Percentiles rank a stretch among this genome's conserved stretches.
These are phyloP conservation scores for Malacoraja senta DNA, from an alignment of 2,797 vertebrate genomes.

Conservation along the genomic window DNA sequence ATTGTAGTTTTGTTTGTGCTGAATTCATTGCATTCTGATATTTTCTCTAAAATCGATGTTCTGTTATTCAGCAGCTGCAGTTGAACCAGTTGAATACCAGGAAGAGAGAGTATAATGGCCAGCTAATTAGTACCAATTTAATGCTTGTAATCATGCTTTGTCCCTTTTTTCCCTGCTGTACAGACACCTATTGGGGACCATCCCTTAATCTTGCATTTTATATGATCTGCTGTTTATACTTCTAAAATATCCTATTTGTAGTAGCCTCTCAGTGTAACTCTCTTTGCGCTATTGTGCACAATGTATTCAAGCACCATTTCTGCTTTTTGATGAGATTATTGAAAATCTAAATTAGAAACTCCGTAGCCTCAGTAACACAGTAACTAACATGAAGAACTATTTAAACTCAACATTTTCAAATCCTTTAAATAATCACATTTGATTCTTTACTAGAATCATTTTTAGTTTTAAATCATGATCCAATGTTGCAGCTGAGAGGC, in stretches of 20 bases:
- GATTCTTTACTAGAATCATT: neutral
- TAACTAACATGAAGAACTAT: neutral
- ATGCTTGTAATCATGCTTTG: too few relatives aligned
- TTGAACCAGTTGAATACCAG: too few relatives aligned
- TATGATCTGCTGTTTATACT: neutral
- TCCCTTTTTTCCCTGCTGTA: neutral
- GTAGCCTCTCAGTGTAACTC: neutral
- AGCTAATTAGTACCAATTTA: too few relatives aligned
- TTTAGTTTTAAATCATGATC: neutral
- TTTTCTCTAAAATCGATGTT: neutral
- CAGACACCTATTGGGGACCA: neutral
- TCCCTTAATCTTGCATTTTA: neutral
- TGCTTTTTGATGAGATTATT: constrained; percentile 2
- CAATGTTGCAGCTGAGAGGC: neutral
- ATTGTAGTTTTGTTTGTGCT: neutral
- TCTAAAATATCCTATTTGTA: neutral
- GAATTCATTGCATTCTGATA: neutral
- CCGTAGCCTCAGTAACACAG: neutral
- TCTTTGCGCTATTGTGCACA: neutral
- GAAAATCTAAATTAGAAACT: neutral
- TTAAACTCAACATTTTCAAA: neutral
- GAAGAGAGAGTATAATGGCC: too few relatives aligned
- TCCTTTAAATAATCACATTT: neutral
- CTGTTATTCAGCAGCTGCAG: neutral
- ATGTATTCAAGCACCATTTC: neutral